These are phyloP conservation scores for Mythimna pallens DNA, from an alignment of 2,888 invertebrate species.

Conservation along the genomic window DNA sequence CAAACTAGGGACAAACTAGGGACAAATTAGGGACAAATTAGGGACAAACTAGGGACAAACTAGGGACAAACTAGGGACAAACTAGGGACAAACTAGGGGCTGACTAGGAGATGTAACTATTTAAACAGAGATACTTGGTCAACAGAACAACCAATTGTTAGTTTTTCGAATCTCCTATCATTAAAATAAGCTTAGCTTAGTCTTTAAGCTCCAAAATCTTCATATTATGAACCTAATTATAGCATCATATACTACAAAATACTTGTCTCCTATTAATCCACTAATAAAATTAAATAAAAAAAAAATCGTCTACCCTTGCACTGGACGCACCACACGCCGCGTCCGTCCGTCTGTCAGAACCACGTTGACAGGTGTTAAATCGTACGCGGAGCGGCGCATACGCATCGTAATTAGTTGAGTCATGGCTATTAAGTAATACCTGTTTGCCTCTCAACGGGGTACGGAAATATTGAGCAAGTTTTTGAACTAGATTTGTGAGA, in stretches of 20 bases:
- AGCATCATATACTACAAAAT: neutral
- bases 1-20: too few species aligned
- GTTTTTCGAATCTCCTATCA: neutral
- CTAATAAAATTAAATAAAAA: neutral
- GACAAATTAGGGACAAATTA: too few species aligned
- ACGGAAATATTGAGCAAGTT: constrained; percentile 27
- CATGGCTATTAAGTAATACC: constrained; percentile 81
- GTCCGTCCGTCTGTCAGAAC: constrained; percentile 79
- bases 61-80: too few species aligned
- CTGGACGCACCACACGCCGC: constrained; percentile 70
- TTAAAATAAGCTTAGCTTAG: neutral
- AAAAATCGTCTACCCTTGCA: constrained; percentile 47
- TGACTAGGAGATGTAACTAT: too few species aligned
- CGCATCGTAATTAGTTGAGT: constrained; percentile 82
- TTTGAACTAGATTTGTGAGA: constrained; percentile 9
- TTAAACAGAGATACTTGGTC: too few species aligned
- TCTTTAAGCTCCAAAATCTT: neutral
- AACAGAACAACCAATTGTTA: too few species aligned
- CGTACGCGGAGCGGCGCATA: constrained; percentile 76
- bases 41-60: too few species aligned
- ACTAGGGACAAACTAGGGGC: too few species aligned
- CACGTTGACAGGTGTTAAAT: constrained; percentile 88
- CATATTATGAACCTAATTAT: neutral
- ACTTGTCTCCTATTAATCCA: constrained; percentile 23
- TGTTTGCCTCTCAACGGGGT: constrained; percentile 49